Base-by-base conservation (phyloP, 2,797 vertebrate species). In the Macropodus opercularis region DNA sequence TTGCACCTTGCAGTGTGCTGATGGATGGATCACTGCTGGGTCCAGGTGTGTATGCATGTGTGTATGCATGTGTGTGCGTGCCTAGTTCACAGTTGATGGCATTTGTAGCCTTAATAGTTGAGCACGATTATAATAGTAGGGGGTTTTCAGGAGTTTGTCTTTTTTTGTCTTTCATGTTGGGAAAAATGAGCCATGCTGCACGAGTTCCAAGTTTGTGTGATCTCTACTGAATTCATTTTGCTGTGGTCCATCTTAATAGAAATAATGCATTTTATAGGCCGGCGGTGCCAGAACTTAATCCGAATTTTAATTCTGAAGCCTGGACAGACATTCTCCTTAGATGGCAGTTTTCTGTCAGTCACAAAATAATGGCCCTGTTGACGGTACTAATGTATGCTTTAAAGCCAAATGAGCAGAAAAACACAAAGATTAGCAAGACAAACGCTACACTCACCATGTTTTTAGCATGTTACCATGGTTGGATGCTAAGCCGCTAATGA, bases 381-480 rank as follows among this genome's bases (percentile, higher is more conserved):
- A 29, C n/a, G n/a, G 14, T 6, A 5, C 18, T 3, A n/a, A 6
- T 19, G 1, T 40, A 11, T 5, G 11, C 26, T 1, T 31, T 22
- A 3, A 17, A 35, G 31, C 19, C 8, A 23, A 47, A 76, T 35
- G 59, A 70, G 53, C 23, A 29, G 49, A 27, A 50, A 52, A 65
- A 24, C 24, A 21, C 13, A 38, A 22, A 26, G 35, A 42, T 52
- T 35, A 52, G 44, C 11, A 1, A 21, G 42, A 41, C 54, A 49
- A 17, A 40, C 5, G 57, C 55, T 40, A 27, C 51, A 57, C 14
- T 17, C 56, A 73, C 40, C 51, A 27, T 68, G 68, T 77, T 39
- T 65, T 83, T 85, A 82, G 83, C 68, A 68, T 66, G 61, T 83
- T 88, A 87, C 81, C 76, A 78, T 77, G 75, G 50, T 74, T 65